Conservation (phyloP, 2,113 vertebrate species). For the Thunnus maccoyii region DNA sequence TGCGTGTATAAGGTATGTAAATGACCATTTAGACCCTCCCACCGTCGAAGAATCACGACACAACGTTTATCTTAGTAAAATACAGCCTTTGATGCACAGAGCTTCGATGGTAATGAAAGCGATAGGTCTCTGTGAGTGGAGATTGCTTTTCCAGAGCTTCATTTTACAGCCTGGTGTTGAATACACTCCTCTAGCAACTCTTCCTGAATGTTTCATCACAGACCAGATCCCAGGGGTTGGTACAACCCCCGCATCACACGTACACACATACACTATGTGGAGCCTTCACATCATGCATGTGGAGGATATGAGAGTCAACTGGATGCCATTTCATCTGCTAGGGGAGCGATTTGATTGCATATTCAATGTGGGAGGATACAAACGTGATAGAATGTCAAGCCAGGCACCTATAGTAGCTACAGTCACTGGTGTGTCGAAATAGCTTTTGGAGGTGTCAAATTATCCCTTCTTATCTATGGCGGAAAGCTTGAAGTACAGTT, state of each 20-base stretch:
- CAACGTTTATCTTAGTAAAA: slow-evolving; percentile 76
- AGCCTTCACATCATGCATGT: slow-evolving; percentile 70
- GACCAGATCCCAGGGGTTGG: slow-evolving; percentile 76
- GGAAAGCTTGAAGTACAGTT: slow-evolving; percentile 28
- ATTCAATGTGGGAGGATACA: slow-evolving; percentile 75
- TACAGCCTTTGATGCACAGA: slow-evolving; percentile 72
- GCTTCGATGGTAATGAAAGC: slow-evolving; percentile 77
- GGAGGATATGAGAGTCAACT: slow-evolving; percentile 78
- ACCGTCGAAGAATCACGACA: slow-evolving; percentile 44
- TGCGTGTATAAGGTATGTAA: slow-evolving; percentile 63
- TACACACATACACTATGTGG: slow-evolving; percentile 55
- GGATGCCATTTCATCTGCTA: slow-evolving; percentile 79
- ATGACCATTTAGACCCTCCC: slow-evolving; percentile 62
- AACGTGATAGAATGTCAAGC: slow-evolving; percentile 73
- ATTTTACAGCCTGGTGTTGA: slow-evolving; percentile 77
- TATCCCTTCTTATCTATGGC: slow-evolving; percentile 49
- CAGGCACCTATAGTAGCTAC: slow-evolving; percentile 45
- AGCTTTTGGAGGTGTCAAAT: slow-evolving; percentile 59
- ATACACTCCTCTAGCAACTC: slow-evolving; percentile 79
- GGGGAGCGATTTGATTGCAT: slow-evolving; percentile 77
- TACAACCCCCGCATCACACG: slow-evolving; percentile 66
- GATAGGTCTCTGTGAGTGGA: slow-evolving; percentile 79
- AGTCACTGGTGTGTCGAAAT: slow-evolving; percentile 43
- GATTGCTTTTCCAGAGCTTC: slow-evolving; percentile 83
- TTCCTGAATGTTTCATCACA: slow-evolving; percentile 85